Evolutionary conservation across 2,888 invertebrate species (phyloP).

Genomic region (Oegoconia quadripuncta): DNA sequence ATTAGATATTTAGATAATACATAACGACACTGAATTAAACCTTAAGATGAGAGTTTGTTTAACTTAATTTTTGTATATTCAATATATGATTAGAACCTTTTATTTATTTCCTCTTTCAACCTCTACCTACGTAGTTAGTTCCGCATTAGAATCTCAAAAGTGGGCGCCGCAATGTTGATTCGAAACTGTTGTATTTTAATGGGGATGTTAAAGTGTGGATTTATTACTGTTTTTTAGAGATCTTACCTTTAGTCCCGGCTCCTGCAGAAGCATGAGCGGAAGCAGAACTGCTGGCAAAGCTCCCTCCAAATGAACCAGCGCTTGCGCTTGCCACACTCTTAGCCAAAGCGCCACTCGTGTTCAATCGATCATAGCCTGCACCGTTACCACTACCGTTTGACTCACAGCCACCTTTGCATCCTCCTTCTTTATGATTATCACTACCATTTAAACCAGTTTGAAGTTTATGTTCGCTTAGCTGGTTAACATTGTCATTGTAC

Average conservation of each 20-base stretch:
- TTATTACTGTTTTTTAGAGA: no score
- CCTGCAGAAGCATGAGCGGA: constrained; percentile 55
- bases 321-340: constrained; percentile 44
- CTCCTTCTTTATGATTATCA: constrained; percentile 27
- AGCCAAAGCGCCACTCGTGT: constrained; percentile 34
- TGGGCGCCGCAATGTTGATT: no score
- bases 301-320: constrained; percentile 34
- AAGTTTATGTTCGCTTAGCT: constrained; percentile 1
- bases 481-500: constrained; percentile 21
- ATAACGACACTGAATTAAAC: no score
- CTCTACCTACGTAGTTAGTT: no score
- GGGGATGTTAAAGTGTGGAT: no score
- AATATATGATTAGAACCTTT: no score
- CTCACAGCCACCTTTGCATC: constrained; percentile 42
- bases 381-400: constrained; percentile 8
- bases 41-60: no score
- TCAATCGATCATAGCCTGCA: constrained; percentile 12
- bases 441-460: constrained; percentile 20
- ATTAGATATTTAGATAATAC: constrained; percentile 3
- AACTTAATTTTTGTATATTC: no score
- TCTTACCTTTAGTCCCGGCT: constrained; percentile 55
- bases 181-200: no score
- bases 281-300: constrained; percentile 59
- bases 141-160: no score
- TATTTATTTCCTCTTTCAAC: no score